A percentile compares a stretch with the other conserved stretches of the same genome.
phyloP scores from a whole-genome alignment of 1,140 invertebrate species.

The Ctenoplectra terminalis region DNA sequence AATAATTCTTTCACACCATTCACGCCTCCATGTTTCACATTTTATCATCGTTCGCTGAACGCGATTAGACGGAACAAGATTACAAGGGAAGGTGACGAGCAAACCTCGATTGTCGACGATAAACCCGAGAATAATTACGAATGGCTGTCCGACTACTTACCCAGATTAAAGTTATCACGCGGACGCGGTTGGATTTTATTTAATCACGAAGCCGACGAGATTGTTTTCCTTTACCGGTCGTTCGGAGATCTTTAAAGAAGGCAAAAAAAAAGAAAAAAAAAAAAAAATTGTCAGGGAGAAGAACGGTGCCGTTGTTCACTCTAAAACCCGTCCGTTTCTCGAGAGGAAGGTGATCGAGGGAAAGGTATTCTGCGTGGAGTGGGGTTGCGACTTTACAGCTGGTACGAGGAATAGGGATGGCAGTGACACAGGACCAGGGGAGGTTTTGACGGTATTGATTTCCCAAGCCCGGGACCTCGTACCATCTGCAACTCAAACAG shows the following conservation, averaged over 20 bases:
- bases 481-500: slow-evolving; percentile 69
- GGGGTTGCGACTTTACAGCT: slow-evolving; percentile 29
- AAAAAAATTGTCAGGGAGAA: neutral
- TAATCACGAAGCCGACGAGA: neutral
- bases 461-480: slow-evolving; percentile 69
- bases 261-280: neutral
- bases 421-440: slow-evolving; percentile 63
- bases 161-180: neutral
- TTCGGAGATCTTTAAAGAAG: neutral
- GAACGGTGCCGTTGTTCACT: neutral
- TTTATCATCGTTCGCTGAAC: neutral
- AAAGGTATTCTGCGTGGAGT: neutral
- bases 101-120: neutral
- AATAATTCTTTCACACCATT: too few species aligned
- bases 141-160: neutral
- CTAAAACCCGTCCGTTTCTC: neutral
- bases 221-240: neutral
- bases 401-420: slow-evolving; percentile 49
- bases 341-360: neutral
- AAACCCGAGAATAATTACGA: neutral
- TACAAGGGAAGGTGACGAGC: neutral
- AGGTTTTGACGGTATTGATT: slow-evolving; percentile 76
- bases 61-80: neutral
- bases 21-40: too few species aligned
- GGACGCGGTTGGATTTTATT: neutral